These are phyloP conservation scores for Tiliqua scincoides DNA, from an alignment of 2,113 vertebrate species.

Conservation along the genomic window DNA sequence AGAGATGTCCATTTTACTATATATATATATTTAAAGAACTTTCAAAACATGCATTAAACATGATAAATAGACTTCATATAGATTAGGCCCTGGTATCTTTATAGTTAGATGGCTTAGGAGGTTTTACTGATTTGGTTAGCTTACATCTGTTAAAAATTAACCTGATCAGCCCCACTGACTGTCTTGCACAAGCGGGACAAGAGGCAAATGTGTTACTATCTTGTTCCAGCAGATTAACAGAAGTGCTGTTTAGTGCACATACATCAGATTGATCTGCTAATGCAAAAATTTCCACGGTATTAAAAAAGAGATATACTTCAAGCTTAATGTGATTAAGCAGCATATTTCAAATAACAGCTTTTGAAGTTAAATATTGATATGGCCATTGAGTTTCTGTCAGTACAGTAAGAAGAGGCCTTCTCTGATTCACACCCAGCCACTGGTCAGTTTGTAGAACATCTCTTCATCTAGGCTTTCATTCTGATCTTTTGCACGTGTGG, in stretches of 20 bases:
- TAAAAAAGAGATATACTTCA: constrained; percentile 77
- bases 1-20: constrained; percentile 68
- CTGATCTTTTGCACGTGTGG: constrained; percentile 96
- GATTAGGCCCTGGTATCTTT: constrained; percentile 73
- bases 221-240: constrained; percentile 68
- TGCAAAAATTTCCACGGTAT: constrained; percentile 68
- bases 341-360: constrained; percentile 80
- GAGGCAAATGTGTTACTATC: constrained; percentile 3
- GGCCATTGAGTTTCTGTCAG: constrained; percentile 62
- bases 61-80: constrained; percentile 81
- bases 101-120: constrained; percentile 76
- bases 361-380: constrained; percentile 76
- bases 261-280: constrained; percentile 74
- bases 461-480: constrained; percentile 98
- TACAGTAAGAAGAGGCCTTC: background rate
- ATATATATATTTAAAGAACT: constrained; percentile 50
- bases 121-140: constrained; percentile 60
- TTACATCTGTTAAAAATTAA: constrained; percentile 49
- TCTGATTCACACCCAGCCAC: constrained; percentile 91
- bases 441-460: constrained; percentile 99
- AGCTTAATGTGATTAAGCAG: constrained; percentile 86
- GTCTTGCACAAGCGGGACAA: constrained; percentile 13
- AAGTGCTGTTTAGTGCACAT: constrained; percentile 79
- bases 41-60: constrained; percentile 80
- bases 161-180: constrained; percentile 32